These are phyloP conservation scores for Torymus texanus DNA, from an alignment of 2,888 invertebrate genomes.

Conservation along the genomic window DNA sequence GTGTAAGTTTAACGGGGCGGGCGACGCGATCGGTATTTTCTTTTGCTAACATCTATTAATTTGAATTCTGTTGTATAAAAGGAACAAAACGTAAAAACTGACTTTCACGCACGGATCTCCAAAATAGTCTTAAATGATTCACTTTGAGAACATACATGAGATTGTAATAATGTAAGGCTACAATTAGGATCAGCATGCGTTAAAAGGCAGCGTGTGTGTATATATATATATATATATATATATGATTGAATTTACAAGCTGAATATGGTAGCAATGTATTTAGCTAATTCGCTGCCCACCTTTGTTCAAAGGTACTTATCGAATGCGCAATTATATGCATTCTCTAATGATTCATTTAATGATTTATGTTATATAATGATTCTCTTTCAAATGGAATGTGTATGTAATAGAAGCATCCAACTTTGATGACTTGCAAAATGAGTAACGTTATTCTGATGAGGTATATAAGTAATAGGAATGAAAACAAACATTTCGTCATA, in stretches of 20 bases:
- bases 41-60: slow-evolving; percentile 51
- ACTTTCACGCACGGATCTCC: slow-evolving; percentile 42
- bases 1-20: too few species aligned
- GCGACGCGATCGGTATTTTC: too few species aligned
- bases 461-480: too few species aligned
- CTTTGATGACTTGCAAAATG: slow-evolving; percentile 11
- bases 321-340: slow-evolving; percentile 10
- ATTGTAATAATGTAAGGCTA: slow-evolving; percentile 28
- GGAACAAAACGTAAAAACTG: slow-evolving; percentile 51
- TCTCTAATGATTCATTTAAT: slow-evolving; percentile 5
- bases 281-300: slow-evolving; percentile 34
- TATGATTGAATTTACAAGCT: slow-evolving; percentile 50
- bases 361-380: too few species aligned
- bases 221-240: too few species aligned
- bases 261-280: slow-evolving; percentile 43
- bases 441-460: background rate
- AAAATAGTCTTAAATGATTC: slow-evolving; percentile 12
- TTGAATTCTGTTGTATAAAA: slow-evolving; percentile 37
- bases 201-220: slow-evolving; percentile 41
- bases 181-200: slow-evolving; percentile 50
- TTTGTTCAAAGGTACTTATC: slow-evolving; percentile 24
- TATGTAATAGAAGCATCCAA: slow-evolving; percentile 25
- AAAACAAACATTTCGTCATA: too few species aligned
- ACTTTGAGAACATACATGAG: slow-evolving; percentile 10
- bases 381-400: background rate